Conservation (phyloP, 1,140 invertebrate genomes). For the Platyura marginata region DNA sequence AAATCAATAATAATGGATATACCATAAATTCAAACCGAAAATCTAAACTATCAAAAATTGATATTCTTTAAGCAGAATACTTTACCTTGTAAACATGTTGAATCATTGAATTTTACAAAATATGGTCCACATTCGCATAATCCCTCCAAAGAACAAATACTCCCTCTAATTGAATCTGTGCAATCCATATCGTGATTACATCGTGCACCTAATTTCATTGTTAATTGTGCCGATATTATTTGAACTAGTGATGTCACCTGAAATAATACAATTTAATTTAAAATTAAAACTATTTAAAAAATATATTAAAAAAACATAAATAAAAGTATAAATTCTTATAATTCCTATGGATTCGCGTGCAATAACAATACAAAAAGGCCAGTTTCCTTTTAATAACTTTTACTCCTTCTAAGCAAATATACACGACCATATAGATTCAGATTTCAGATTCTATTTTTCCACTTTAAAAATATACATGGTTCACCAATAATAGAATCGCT, state of each 20-base stretch:
- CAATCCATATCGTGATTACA: constrained; percentile 26
- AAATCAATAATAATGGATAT: not conserved
- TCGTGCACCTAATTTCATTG: constrained; percentile 13
- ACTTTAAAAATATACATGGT: no score
- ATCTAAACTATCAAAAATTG: not conserved
- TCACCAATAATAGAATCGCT: no score
- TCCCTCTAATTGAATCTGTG: constrained; percentile 24
- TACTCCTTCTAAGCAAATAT: no score
- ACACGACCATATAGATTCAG: no score
- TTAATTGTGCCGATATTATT: not conserved
- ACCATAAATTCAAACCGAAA: not conserved
- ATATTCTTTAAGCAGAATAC: not conserved
- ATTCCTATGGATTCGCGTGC: no score
- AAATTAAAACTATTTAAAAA: no score
- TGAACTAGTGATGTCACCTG: not conserved
- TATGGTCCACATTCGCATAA: constrained; percentile 44
- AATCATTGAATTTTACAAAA: constrained; percentile 40
- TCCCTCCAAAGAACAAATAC: constrained; percentile 25
- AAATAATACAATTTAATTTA: no score
- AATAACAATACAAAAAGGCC: no score
- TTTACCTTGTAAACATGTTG: constrained; percentile 35
- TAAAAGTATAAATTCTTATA: no score
- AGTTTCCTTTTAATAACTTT: no score
- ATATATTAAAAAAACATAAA: no score
- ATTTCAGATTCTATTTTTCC: no score